Conservation (phyloP, 2,797 vertebrate genomes). For the Siniperca undulata region DNA sequence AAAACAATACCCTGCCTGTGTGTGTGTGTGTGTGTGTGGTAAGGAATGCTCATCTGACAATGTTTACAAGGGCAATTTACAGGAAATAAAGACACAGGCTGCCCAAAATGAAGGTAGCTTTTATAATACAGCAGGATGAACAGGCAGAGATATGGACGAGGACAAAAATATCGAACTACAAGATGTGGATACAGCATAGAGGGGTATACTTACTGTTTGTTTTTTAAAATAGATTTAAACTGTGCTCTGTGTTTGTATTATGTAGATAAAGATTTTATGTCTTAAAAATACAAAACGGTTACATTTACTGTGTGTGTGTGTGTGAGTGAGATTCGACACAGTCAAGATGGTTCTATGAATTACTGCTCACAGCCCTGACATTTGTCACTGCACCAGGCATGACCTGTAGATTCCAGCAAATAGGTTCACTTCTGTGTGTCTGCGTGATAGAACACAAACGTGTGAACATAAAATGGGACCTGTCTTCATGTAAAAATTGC, state of each 20-base stretch:
- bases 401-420: constrained; percentile 70
- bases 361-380: constrained; percentile 71
- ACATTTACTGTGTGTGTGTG: background rate
- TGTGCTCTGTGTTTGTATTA: constrained; percentile 6
- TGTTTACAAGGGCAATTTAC: constrained; percentile 82
- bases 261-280: background rate
- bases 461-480: constrained; percentile 22
- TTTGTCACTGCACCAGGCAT: constrained; percentile 71
- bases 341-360: constrained; percentile 70
- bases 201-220: constrained; percentile 14
- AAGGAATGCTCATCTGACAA: constrained; percentile 72
- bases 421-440: constrained; percentile 34
- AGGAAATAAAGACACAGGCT: constrained; percentile 72
- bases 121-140: constrained; percentile 49
- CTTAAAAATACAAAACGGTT: background rate
- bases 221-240: constrained; percentile 22
- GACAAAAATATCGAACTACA: constrained; percentile 28
- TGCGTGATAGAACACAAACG: constrained; percentile 27
- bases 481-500: constrained; percentile 31
- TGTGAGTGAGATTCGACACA: constrained; percentile 14
- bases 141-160: constrained; percentile 23
- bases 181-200: constrained; percentile 25
- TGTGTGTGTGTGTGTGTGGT: constrained; percentile 32
- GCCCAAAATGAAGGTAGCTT: constrained; percentile 52
- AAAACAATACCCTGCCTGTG: constrained; percentile 78